These are phyloP conservation scores for Laothoe populi DNA, from an alignment of 2,888 invertebrate genomes.

Conservation along the genomic window DNA sequence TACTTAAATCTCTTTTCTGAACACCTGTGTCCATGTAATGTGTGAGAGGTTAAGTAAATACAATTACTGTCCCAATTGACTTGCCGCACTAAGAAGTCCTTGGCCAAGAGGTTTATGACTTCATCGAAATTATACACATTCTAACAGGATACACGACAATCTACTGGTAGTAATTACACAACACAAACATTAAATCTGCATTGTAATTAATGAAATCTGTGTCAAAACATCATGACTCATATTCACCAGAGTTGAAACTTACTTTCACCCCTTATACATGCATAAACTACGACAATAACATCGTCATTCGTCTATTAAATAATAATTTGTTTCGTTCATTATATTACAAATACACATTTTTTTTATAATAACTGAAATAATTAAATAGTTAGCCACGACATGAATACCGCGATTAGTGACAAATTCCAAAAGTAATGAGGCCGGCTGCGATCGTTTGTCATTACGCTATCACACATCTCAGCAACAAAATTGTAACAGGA, in stretches of 20 bases:
- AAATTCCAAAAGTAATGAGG: conserved; percentile 16
- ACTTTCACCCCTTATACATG: conserved; percentile 10
- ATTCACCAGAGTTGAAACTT: not conserved
- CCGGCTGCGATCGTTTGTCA: conserved; percentile 12
- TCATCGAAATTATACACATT: no score
- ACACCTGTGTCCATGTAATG: no score
- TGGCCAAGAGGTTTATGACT: not conserved
- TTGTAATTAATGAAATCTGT: not conserved
- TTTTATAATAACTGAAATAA: no score
- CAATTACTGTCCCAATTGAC: no score
- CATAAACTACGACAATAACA: conserved; percentile 3
- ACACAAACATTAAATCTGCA: not conserved
- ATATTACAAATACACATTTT: no score
- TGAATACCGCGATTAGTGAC: not conserved
- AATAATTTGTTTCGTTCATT: not conserved
- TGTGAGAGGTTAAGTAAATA: no score
- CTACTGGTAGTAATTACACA: not conserved
- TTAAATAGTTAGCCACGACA: no score
- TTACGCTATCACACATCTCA: conserved; percentile 15
- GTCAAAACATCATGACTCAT: not conserved
- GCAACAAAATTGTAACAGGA: not conserved
- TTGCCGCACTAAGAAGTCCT: no score
- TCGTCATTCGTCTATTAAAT: not conserved
- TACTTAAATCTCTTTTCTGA: no score
- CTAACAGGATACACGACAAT: not conserved